Evolutionary conservation across 2,888 invertebrate genomes (phyloP).

Genomic region (Halictus quadricinctus): DNA sequence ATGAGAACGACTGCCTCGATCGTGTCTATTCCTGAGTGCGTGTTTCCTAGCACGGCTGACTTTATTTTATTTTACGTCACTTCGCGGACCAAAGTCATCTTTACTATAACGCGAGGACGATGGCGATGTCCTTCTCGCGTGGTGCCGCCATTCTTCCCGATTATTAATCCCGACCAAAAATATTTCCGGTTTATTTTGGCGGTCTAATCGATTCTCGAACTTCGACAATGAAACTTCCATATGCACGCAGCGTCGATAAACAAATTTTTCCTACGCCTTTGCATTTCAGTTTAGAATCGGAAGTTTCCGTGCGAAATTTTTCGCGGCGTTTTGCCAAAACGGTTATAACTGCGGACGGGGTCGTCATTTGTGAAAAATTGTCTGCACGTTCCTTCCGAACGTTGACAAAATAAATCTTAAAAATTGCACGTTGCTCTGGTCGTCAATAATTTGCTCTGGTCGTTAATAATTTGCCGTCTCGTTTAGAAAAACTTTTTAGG

Average conservation of each 20-base stretch:
- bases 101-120: not conserved
- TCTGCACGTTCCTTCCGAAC: not conserved
- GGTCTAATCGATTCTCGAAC: not conserved
- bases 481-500: not conserved
- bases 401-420: not conserved
- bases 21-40: slow-evolving; percentile 53
- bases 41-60: slow-evolving; percentile 32
- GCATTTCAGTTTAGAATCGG: not conserved
- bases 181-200: not conserved
- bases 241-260: not conserved
- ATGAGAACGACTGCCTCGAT: slow-evolving; percentile 58
- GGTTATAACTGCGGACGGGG: not conserved
- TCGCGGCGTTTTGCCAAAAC: not conserved
- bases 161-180: not conserved
- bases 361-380: not conserved
- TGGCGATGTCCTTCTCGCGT: not conserved
- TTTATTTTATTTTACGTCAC: slow-evolving; percentile 39
- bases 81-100: not conserved
- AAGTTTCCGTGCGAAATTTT: not conserved
- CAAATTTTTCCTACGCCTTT: not conserved
- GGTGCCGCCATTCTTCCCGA: not conserved
- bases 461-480: not conserved
- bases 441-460: not conserved
- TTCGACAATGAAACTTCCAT: not conserved
- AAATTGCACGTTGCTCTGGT: not conserved